Evolutionary conservation across 2,113 vertebrate species (phyloP).

Genomic region (Pycnonotus jocosus): DNA sequence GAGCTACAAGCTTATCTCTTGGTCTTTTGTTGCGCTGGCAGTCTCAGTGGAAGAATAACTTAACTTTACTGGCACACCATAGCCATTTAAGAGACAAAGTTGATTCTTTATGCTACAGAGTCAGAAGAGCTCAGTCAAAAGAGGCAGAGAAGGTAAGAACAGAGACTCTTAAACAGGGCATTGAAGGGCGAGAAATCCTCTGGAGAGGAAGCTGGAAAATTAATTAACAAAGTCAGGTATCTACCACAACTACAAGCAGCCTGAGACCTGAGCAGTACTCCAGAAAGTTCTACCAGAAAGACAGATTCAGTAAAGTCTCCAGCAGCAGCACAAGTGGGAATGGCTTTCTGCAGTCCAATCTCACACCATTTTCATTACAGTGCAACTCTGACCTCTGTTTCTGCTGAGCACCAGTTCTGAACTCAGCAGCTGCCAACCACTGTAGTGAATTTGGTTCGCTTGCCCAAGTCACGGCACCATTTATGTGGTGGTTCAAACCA

Average conservation of each 20-base stretch:
- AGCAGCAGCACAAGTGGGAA: background rate
- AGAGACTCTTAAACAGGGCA: background rate
- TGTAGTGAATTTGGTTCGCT: no score
- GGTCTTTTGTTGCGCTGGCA: background rate
- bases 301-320: background rate
- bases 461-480: no score
- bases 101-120: background rate
- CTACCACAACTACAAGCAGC: background rate
- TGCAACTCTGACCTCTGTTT: background rate
- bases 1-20: background rate
- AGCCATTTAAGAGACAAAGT: background rate
- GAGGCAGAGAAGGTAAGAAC: background rate
- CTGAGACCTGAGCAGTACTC: background rate
- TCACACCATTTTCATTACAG: rapidly evolving
- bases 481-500: no score
- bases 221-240: background rate
- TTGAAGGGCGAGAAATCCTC: background rate
- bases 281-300: background rate
- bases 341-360: background rate
- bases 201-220: background rate
- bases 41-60: background rate
- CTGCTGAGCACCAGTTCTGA: background rate
- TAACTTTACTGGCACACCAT: background rate
- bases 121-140: background rate
- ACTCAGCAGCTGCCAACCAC: background rate